phyloP scores from a whole-genome alignment of 2,888 invertebrate species.

The Toxonevra muliebris region DNA sequence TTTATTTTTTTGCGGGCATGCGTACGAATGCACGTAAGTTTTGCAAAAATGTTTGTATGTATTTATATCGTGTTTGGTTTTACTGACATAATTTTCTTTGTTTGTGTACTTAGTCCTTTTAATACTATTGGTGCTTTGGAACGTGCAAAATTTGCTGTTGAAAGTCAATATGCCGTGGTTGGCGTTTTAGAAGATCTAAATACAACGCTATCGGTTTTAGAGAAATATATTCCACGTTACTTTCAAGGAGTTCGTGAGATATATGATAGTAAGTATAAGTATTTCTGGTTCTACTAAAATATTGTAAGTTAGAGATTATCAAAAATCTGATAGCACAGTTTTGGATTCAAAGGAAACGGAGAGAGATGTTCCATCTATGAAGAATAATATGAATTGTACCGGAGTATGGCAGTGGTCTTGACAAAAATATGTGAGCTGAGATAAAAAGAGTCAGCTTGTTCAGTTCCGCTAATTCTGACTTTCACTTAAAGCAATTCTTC shows the following conservation, averaged over 20 bases:
- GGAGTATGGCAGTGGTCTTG: too few relatives aligned
- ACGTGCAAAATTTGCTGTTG: constrained; percentile 85
- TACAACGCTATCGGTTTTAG: constrained; percentile 83
- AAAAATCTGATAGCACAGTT: too few relatives aligned
- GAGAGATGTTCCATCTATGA: too few relatives aligned
- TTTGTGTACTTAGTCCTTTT: constrained; percentile 72
- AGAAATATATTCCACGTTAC: constrained; percentile 85
- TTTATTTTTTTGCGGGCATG: constrained; percentile 91
- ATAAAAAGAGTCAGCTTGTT: too few relatives aligned
- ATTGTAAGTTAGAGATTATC: too few relatives aligned
- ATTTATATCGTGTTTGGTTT: neutral
- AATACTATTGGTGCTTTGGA: constrained; percentile 85
- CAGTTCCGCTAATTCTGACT: too few relatives aligned
- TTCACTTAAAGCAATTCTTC: too few relatives aligned
- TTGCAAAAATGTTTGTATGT: neutral
- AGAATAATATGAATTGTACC: too few relatives aligned
- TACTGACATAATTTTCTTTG: neutral
- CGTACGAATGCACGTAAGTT: constrained; percentile 83
- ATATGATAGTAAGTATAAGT: constrained; percentile 76
- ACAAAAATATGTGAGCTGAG: too few relatives aligned
- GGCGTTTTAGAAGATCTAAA: constrained; percentile 90
- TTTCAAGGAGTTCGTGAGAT: constrained; percentile 81
- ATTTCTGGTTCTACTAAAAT: too few relatives aligned
- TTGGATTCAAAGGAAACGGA: too few relatives aligned
- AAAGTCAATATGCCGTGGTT: constrained; percentile 87